phyloP scores from a whole-genome alignment of 2,797 vertebrate species.

The Psittacula derbiana region DNA sequence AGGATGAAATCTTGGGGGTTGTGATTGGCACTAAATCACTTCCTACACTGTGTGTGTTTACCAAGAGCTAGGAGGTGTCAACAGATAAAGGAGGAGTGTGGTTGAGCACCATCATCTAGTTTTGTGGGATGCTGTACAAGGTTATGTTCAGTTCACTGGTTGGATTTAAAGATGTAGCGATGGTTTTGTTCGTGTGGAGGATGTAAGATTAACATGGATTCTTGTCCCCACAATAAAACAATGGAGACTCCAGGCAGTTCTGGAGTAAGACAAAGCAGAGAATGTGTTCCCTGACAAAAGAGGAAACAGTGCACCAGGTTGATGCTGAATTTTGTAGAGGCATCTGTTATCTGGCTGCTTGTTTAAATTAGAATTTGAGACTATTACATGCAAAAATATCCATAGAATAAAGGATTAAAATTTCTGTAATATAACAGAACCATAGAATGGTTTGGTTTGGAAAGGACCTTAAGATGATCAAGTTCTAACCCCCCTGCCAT shows the following conservation, averaged over 20 bases:
- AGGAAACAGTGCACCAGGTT: not conserved
- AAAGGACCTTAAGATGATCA: not conserved
- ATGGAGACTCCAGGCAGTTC: not conserved
- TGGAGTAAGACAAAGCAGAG: not conserved
- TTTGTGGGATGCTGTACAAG: accelerated
- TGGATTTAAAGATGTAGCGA: not conserved
- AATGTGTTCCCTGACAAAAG: not conserved
- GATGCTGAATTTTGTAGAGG: not conserved
- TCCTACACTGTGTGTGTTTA: not conserved
- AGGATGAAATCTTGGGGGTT: not conserved
- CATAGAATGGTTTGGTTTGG: not conserved
- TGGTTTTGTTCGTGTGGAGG: not conserved
- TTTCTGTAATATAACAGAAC: not conserved
- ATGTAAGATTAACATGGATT: not conserved
- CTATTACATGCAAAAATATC: not conserved
- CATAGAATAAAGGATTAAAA: not conserved
- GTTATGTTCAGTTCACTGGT: not conserved
- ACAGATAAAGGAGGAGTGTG: not conserved
- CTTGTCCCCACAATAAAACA: not conserved
- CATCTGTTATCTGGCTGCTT: not conserved
- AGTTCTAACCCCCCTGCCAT: too few species aligned
- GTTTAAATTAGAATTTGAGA: not conserved
- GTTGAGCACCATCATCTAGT: not conserved
- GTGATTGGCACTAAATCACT: not conserved
- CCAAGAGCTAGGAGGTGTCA: not conserved